Evolutionary conservation across 1,140 invertebrate species (phyloP).

Genomic region (Sesamia nonagrioides): DNA sequence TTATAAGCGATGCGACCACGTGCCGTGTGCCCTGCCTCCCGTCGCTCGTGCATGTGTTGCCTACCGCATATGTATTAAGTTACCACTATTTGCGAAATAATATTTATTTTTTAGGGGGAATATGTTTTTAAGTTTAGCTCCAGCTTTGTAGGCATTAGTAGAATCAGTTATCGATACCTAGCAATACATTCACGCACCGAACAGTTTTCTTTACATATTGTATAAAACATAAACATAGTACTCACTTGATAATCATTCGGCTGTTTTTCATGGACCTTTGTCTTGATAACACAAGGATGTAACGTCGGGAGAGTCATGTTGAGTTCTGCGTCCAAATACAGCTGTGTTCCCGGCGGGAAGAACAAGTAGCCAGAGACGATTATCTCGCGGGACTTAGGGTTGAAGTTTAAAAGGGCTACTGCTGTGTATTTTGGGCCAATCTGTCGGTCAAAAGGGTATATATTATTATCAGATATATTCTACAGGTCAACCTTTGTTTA

Average conservation of each 20-base stretch:
- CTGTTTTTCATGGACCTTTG: constrained; percentile 81
- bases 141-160: too few relatives aligned
- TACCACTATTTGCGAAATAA: too few relatives aligned
- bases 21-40: too few relatives aligned
- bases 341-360: constrained; percentile 75
- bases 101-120: too few relatives aligned
- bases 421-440: constrained; percentile 76
- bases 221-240: not conserved
- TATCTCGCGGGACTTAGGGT: constrained; percentile 78
- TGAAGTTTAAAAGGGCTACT: constrained; percentile 74
- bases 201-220: too few relatives aligned
- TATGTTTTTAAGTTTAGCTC: too few relatives aligned
- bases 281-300: constrained; percentile 72
- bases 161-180: too few relatives aligned
- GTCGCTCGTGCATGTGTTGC: too few relatives aligned
- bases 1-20: too few relatives aligned
- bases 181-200: too few relatives aligned
- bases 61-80: too few relatives aligned
- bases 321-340: constrained; percentile 79
- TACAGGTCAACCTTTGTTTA: not conserved
- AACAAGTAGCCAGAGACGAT: constrained; percentile 75
- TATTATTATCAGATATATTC: too few relatives aligned
- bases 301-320: constrained; percentile 83
- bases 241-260: constrained; percentile 82
- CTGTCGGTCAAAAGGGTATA: constrained; percentile 54